Base-by-base conservation (phyloP, 2,797 vertebrate genomes). In the Salmo trutta region DNA sequence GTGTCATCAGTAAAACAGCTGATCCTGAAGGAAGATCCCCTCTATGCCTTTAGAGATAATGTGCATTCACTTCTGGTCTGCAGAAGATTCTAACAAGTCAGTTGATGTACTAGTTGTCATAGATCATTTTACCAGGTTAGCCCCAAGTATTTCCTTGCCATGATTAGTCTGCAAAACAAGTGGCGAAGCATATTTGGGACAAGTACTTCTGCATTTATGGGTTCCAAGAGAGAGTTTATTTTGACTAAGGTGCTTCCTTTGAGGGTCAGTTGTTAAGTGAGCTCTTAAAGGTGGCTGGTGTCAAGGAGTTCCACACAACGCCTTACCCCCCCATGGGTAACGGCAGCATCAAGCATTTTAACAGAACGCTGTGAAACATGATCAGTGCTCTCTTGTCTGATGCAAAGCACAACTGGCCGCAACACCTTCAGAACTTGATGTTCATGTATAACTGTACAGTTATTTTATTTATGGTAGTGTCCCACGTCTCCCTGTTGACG, bases 371-470 rank as follows among this genome's bases (percentile, higher is more conserved):
- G 6, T 73, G 73, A 17, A 75, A 75, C 24, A 72, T 79, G 54
- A 75, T 75, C 16, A 19, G 31, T 7, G 66, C 72, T 3, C 71
- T 79, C 33, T 33, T 33, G 33, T 33, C 33, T 33, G 71, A 75
- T 3, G 41, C 66, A 8, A 79, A 79, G 33, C n/a, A 21, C 1
- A 67, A 71, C 31, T 81, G 79, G 79, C 75, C 72, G 1, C 66
- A 16, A 4, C 65, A 54, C 31, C 72, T 81, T 10, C 75, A 77
- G 27, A 78, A 47, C 3, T 51, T 73, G 8, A 78, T 71, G 5
- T 78, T 78, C n/a, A 67, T 78, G 71, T 78, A 78, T 24, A 78
- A 77, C 73, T 76, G 73, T 27, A 68, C 73, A 7, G 69, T 78
- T 75, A 10, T 78, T 27, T 79, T 1, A 83, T 77, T 71, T 77